Evolutionary conservation across 2,113 vertebrate genomes (phyloP), one percentile per base, ranked within the genome.

Genomic region (Nannospalax galili): DNA sequence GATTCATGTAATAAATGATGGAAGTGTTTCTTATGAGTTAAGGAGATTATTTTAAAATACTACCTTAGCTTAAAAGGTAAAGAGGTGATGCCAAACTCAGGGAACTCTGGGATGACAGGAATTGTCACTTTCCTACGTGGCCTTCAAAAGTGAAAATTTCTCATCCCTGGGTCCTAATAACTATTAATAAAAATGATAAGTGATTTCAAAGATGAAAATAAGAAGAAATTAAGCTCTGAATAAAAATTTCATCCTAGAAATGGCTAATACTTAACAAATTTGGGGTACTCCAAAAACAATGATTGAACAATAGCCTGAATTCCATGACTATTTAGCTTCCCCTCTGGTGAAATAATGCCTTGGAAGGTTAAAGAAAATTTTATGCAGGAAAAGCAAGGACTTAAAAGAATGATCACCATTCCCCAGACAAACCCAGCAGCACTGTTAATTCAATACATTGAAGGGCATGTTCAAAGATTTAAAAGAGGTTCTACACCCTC

Each of bases 181-280:
- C 80, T 91, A 73, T 84, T 94, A 90, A 84, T 62, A 92, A 85
- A 65, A 93, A 67, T 30, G 78, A n/a, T n/a, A 93, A 78, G 15
- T 64, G 16, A 15, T 92, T 96, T 95, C 30, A 93, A 92, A 37
- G 16, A 72, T 22, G 40, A 91, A 77, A 91, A 84, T 95, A 91
- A 89, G 52, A 92, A 62, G n/a, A 84, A n/a, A 90, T 58, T 79
- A 65, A 96, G 16, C 42, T 92, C 32, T 92, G 52, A 92, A 86
- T 90, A 94, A 94, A 74, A 73, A 82, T 70, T 80, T 79, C 11
- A 7, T 95, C 69, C 52, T 72, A 90, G 73, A 94, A 92, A 89
- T 93, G 40, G n/a, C 67, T 73, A 75, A 75, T 92, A 78, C 40
- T 84, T 78, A 93, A 37, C 32, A 88, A 60, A 95, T 94, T 93